Evolutionary conservation across 1,140 invertebrate species (phyloP).

Genomic region (Periplaneta americana): DNA sequence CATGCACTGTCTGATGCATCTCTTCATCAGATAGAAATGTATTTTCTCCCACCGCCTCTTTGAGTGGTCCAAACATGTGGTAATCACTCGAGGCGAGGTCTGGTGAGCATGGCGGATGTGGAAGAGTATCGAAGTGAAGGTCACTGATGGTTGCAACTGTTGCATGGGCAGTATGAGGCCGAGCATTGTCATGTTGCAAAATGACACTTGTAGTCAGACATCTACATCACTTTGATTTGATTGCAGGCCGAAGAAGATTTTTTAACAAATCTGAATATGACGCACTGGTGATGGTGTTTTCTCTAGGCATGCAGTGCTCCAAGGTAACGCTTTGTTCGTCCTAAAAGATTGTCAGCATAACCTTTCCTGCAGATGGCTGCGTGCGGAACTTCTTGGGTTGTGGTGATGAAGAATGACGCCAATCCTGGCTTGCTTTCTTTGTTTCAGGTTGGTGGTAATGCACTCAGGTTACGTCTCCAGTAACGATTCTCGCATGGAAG

Average conservation of each 20-base stretch:
- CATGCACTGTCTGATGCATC: conserved; percentile 5
- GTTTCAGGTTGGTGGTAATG: conserved; percentile 2
- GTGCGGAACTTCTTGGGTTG: conserved; percentile 10
- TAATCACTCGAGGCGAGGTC: not conserved
- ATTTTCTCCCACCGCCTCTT: not conserved
- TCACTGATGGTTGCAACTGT: conserved; percentile 3
- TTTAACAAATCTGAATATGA: conserved; percentile 4
- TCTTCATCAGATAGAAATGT: conserved; percentile 7
- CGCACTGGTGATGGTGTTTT: conserved; percentile 4
- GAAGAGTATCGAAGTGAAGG: not conserved
- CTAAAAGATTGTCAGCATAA: not conserved
- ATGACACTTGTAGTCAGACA: not conserved
- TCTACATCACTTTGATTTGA: too few relatives aligned
- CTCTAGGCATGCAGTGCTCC: conserved; percentile 3
- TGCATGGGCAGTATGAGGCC: not conserved
- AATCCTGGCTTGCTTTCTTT: conserved; percentile 11
- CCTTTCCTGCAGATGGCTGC: not conserved
- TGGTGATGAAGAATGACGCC: not conserved
- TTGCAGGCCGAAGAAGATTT: conserved; percentile 9
- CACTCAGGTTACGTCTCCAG: conserved; percentile 9
- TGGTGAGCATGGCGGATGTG: conserved; percentile 5
- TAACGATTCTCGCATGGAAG: conserved; percentile 2
- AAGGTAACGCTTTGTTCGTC: not conserved
- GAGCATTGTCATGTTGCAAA: conserved; percentile 1
- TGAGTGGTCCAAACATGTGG: conserved; percentile 6